These are phyloP conservation scores for Agelastica alni DNA, from an alignment of 2,888 invertebrate genomes.

Conservation along the genomic window DNA sequence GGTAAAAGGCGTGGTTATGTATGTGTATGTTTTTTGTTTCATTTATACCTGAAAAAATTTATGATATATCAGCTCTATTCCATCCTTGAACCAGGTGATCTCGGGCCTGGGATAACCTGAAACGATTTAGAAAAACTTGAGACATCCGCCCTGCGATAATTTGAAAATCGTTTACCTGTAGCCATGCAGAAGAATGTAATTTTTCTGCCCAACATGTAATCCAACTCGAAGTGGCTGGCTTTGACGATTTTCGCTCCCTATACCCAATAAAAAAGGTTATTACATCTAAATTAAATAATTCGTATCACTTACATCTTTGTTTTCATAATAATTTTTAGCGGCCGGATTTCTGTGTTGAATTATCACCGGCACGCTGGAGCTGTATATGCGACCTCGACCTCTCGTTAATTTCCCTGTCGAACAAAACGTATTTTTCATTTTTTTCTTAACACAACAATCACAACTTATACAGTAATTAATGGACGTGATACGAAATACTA, in stretches of 20 bases:
- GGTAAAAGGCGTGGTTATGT: too few relatives aligned
- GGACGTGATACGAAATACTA: too few relatives aligned
- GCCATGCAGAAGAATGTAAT: constrained; percentile 78
- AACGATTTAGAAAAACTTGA: too few relatives aligned
- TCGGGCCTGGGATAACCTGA: constrained; percentile 69
- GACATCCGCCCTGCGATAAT: too few relatives aligned
- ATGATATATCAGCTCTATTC: constrained; percentile 73
- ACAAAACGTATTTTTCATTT: too few relatives aligned
- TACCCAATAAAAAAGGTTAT: constrained; percentile 32
- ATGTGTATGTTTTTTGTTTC: too few relatives aligned
- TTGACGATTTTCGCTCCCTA: constrained; percentile 73
- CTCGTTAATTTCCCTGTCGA: constrained; percentile 46
- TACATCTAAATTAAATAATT: neutral
- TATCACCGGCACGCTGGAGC: constrained; percentile 61
- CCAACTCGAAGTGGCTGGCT: constrained; percentile 72
- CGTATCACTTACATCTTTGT: constrained; percentile 64
- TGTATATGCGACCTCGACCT: constrained; percentile 57
- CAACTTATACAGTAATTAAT: too few relatives aligned
- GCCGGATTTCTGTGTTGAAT: constrained; percentile 64
- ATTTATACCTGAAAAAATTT: constrained; percentile 68
- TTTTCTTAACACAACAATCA: too few relatives aligned
- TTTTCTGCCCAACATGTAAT: constrained; percentile 75
- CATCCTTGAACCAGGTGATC: constrained; percentile 79
- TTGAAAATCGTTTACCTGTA: constrained; percentile 54
- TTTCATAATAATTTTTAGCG: constrained; percentile 65